Evolutionary conservation across 2,888 invertebrate species (phyloP), one percentile per base, ranked within the genome.

Genomic region (Leptothorax acervorum): DNA sequence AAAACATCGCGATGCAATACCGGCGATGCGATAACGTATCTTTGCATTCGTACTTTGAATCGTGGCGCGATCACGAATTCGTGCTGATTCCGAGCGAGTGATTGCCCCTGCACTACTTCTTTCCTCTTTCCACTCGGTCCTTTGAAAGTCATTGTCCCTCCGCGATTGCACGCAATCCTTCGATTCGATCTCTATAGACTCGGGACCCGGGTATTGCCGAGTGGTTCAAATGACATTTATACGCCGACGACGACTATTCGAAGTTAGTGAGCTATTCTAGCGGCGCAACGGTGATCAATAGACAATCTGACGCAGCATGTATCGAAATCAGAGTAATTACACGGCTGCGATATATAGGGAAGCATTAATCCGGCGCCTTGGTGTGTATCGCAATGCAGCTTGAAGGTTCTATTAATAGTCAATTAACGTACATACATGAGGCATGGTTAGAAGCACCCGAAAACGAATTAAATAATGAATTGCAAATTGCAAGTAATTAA

Each of bases 311-410:
- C 60, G 60, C 48, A 62, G 60, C 48, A 71, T 18, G 60, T 81
- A 81, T 81, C 79, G 71, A 81, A 81, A 81, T 81, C 79, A 60
- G 79, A 81, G 79, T 81, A 81, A 81, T 81, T 81, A 60, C 39
- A 81, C 60, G 71, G 60, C 12, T 48, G 12, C 73, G 48, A 71
- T 71, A 81, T 68, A 57, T 71, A 71, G 73, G 5, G 39, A 18
- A 71, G 39, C 79, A 71, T 81, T 81, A 81, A 81, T 81, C 60
- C 71, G 0, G 18, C 4, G 18, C 18, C 9, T 71, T 28, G 39
- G 12, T 76, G 39, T 35, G n/a, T 35, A 76, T 65, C 28, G 73
- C 48, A 71, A 71, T 71, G 48, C 39, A 48, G 60, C 73, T 71
- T 60, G 73, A 79, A 81, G 73, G 79, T 71, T 48, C 60, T 48